Base-by-base conservation (phyloP, 1,140 invertebrate species). In the Cardiocondyla obscurior region DNA sequence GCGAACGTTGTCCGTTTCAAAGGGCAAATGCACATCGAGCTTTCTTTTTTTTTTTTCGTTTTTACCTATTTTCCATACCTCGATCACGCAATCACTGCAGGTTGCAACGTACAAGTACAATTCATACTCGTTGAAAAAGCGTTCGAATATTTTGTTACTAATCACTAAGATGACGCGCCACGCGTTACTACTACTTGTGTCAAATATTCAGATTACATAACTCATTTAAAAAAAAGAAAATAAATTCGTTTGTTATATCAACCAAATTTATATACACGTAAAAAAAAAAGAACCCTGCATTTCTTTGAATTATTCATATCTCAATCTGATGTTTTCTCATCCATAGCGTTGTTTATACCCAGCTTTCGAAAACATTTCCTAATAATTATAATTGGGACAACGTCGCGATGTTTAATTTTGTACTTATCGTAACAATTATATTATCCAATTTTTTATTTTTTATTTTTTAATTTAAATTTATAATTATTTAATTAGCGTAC, bases 1-100 rank as follows among this genome's bases (percentile, higher is more conserved):
- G n/a, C 25, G 14, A 5, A 22, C 53, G 58, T 73, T 73, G 53
- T 42, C 53, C 25, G 64, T 14, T 39, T 73, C 28, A 81, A 73
- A 60, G 19, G 22, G 39, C 51, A 81, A 44, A 44, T 14, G 12
- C 12, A 10, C 12, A 0, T 42, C 12, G 51, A 36, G 7, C 25
- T 53, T 6, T 3, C n/a, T 69, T 36, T 53, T 6, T 3, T 25
- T 69, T 42, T 25, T 70, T 44, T 7, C 12, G 51, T 77, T 51
- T 51, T 51, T 2, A 6, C 2, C 25, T 8, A n/a, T 39, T 10
- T 28, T 73, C 44, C n/a, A 1, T n/a, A 22, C 16, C 1, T 25
- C 42, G 19, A 49, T 60, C 7, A 33, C 2, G 42, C 28, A 16
- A 72, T 53, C 19, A n/a, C n/a, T n/a, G n/a, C n/a, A 70, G 46